Conservation (phyloP, 2,113 vertebrate genomes). For the Balaeniceps rex region DNA sequence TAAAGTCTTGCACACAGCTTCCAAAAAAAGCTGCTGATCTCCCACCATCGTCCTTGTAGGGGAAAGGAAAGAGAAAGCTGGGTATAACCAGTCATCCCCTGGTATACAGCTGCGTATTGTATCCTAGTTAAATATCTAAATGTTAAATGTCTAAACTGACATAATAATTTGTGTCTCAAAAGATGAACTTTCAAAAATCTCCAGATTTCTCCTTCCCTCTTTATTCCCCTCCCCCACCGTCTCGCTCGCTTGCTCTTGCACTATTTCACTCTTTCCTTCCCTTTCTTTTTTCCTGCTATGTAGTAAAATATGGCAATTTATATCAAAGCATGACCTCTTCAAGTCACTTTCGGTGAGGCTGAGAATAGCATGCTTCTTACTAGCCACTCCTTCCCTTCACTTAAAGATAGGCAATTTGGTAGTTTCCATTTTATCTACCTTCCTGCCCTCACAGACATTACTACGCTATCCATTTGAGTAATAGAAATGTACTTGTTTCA, state of each 20-base stretch:
- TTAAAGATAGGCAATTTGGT: neutral
- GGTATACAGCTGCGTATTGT: neutral
- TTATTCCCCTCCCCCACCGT: neutral
- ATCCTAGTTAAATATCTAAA: neutral
- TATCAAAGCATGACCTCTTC: neutral
- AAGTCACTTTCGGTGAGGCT: neutral
- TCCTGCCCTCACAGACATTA: neutral
- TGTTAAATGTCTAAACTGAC: neutral
- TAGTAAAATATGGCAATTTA: neutral
- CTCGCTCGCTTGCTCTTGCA: fast-evolving
- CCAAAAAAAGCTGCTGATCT: neutral
- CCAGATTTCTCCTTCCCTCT: neutral
- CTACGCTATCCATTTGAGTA: neutral
- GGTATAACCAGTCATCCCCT: neutral
- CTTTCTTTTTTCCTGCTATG: neutral
- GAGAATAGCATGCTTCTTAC: neutral
- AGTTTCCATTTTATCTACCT: neutral
- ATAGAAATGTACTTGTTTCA: neutral
- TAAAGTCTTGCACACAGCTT: neutral
- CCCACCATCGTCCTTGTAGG: neutral
- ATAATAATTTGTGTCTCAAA: neutral
- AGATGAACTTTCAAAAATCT: neutral
- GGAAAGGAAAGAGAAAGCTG: neutral
- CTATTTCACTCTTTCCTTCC: neutral
- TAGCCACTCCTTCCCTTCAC: neutral